phyloP scores from a whole-genome alignment of 2,888 invertebrate genomes.

The Rotaria magnacalcarata region DNA sequence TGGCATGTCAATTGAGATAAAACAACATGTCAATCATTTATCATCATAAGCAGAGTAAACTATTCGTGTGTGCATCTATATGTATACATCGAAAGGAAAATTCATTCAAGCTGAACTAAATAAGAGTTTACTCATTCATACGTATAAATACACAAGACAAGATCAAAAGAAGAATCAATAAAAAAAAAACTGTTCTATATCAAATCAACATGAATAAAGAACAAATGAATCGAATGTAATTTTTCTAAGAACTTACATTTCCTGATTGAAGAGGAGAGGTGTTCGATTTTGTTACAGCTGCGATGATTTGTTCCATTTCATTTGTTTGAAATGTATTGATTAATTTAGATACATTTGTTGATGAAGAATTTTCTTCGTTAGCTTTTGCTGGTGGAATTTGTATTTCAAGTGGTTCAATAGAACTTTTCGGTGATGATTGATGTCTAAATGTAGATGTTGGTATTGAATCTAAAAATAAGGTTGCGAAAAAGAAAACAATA shows the following conservation, averaged over 20 bases:
- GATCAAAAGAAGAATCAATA: slow-evolving; percentile 20
- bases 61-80: neutral
- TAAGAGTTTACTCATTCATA: neutral
- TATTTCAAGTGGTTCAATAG: slow-evolving; percentile 20
- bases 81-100: neutral
- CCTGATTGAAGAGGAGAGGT: slow-evolving; percentile 7
- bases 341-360: slow-evolving; percentile 7
- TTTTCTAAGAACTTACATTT: neutral
- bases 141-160: neutral
- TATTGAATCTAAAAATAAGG: neutral
- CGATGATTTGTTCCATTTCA: neutral
- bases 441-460: neutral
- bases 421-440: neutral
- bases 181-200: neutral
- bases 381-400: neutral
- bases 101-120: slow-evolving; percentile 20
- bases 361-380: neutral
- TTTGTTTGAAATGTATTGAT: neutral
- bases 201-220: neutral
- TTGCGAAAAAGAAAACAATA: neutral
- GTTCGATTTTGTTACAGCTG: neutral
- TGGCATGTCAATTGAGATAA: slow-evolving; percentile 17
- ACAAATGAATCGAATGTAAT: slow-evolving; percentile 13
- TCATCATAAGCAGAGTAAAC: slow-evolving; percentile 1
- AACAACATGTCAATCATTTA: slow-evolving; percentile 16